These are phyloP conservation scores for Rhincodon typus DNA, from an alignment of 2,797 vertebrate species.

Conservation along the genomic window DNA sequence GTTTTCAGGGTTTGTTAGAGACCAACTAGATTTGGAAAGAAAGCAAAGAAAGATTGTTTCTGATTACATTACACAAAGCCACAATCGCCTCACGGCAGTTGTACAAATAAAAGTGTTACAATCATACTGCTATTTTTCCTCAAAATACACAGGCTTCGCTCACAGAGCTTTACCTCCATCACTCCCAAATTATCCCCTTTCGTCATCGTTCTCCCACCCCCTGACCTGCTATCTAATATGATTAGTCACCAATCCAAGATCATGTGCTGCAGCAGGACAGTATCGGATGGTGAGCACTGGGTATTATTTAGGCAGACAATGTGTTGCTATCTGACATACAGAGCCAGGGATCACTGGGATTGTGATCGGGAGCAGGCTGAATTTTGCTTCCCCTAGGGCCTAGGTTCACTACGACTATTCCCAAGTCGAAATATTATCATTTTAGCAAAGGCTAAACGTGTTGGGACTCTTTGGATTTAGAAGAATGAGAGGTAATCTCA, in stretches of 20 bases:
- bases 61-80: neutral
- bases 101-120: neutral
- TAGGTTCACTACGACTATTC: no score
- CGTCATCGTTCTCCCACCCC: neutral
- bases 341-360: neutral
- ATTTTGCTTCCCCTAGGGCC: neutral
- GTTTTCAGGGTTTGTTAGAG: slow-evolving; percentile 79
- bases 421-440: no score
- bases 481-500: no score
- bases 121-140: neutral
- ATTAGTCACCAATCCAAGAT: neutral
- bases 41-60: neutral
- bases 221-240: neutral
- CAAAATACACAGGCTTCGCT: neutral
- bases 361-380: neutral
- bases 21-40: slow-evolving; percentile 70
- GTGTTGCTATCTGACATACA: no score
- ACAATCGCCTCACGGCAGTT: neutral
- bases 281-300: neutral
- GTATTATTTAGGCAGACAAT: neutral
- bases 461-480: no score
- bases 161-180: neutral
- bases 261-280: neutral
- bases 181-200: neutral
- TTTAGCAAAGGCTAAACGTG: no score